These are phyloP conservation scores for Coracopsis vasa DNA, from an alignment of 2,113 vertebrate genomes.

Conservation along the genomic window DNA sequence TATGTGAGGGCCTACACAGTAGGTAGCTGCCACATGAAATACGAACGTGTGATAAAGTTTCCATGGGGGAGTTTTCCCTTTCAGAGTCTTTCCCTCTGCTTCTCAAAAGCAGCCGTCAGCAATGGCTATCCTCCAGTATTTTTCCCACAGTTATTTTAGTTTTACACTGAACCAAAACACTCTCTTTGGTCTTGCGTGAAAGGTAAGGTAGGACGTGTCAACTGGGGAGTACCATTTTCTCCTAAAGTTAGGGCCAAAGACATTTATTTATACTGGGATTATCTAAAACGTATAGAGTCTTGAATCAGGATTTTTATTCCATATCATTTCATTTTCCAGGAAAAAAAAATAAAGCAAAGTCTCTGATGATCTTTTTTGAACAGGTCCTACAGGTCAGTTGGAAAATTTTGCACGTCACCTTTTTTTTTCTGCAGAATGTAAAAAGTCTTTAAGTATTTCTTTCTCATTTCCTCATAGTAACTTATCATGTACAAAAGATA, in stretches of 20 bases:
- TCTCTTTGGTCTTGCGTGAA: neutral
- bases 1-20: neutral
- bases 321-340: neutral
- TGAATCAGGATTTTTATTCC: neutral
- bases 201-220: fast-evolving
- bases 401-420: neutral
- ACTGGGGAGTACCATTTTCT: neutral
- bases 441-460: neutral
- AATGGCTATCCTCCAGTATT: neutral
- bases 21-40: neutral
- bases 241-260: neutral
- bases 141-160: neutral
- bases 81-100: neutral
- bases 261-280: neutral
- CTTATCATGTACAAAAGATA: neutral
- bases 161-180: neutral
- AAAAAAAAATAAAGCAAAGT: neutral
- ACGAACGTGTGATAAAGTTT: neutral
- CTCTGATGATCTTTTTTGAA: neutral
- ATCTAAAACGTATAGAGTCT: neutral
- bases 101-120: neutral
- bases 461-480: neutral
- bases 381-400: neutral
- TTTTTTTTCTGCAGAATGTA: neutral
- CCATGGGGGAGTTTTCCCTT: neutral